Base-by-base conservation (phyloP, 2,888 invertebrate genomes). In the Copidosoma aretas region DNA sequence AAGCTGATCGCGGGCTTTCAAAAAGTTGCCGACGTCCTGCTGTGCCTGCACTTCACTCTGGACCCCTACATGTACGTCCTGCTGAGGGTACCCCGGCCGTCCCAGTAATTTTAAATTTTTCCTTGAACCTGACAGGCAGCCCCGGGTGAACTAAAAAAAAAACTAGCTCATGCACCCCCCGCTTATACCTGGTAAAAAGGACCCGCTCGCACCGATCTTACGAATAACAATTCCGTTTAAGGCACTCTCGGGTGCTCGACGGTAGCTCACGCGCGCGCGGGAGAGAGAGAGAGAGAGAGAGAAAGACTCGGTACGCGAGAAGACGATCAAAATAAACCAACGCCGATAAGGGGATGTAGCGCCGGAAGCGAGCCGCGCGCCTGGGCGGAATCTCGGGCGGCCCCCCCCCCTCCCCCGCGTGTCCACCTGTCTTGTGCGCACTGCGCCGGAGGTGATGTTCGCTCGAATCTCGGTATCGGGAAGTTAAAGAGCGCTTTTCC, bases 1-100 rank as follows among this genome's bases (percentile, higher is more conserved):
- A 82, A 77, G 75, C 64, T 76, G 22, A 79, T 84, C 43, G 73
- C 71, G 46, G 80, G 86, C 46, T 87, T 89, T 70, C 88, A 88
- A 71, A 81, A 84, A 22, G 77, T 89, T 17, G 91, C 93, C 2
- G 93, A 94, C 81, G 82, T 92, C 66, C 86, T 93, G 67, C 89
- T 94, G 86, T 89, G 92, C 61, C 82, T 93, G 62, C 94, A 95
- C 84, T 94, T 94, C 83, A 90, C 92, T 41, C 86, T 93, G 72
- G 92, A 94, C 84, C 94, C 94, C 1, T 91, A 92, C 76, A 89
- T 94, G 64, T 94, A 94, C 84, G 93, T 94, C 60, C 85, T 93
- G 39, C 88, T 91, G 82, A 87, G 91, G 68, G 78, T 81, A 77
- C 79, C 78, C 4, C 76, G 80, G 22, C 80, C 81, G n/a, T n/a